Evolutionary conservation across 2,888 invertebrate genomes (phyloP).

Genomic region (Catonia carolina): DNA sequence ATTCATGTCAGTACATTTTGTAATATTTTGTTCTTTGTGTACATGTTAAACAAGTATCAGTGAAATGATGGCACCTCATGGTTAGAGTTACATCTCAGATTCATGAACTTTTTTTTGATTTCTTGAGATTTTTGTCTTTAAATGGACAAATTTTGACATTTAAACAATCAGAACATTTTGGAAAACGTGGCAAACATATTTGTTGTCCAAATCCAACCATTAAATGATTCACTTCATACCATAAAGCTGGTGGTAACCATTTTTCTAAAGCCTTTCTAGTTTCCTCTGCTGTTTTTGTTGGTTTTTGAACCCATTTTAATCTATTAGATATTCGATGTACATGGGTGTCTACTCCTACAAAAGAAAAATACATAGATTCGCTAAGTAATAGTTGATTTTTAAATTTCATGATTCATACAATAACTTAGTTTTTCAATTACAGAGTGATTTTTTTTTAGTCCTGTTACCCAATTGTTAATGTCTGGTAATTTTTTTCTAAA

Average conservation of each 20-base stretch:
- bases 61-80: no score
- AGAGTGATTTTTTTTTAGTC: no score
- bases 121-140: no score
- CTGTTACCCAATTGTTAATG: no score
- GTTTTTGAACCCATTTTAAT: constrained; percentile 71
- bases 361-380: constrained; percentile 19
- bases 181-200: constrained; percentile 73
- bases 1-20: no score
- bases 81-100: no score
- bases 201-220: constrained; percentile 98
- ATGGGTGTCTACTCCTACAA: constrained; percentile 88
- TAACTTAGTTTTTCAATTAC: not conserved
- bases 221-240: constrained; percentile 83
- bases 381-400: not conserved
- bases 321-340: constrained; percentile 93
- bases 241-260: constrained; percentile 80
- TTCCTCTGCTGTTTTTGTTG: constrained; percentile 77
- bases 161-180: constrained; percentile 75
- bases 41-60: no score
- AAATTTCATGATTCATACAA: not conserved
- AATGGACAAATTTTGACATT: constrained; percentile 78
- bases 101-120: not conserved
- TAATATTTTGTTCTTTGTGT: no score
- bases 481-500: no score
- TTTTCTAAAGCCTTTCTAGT: constrained; percentile 76